Evolutionary conservation across 2,888 invertebrate species (phyloP), one percentile per base, ranked within the genome.

Genomic region (Parnassius mnemosyne): DNA sequence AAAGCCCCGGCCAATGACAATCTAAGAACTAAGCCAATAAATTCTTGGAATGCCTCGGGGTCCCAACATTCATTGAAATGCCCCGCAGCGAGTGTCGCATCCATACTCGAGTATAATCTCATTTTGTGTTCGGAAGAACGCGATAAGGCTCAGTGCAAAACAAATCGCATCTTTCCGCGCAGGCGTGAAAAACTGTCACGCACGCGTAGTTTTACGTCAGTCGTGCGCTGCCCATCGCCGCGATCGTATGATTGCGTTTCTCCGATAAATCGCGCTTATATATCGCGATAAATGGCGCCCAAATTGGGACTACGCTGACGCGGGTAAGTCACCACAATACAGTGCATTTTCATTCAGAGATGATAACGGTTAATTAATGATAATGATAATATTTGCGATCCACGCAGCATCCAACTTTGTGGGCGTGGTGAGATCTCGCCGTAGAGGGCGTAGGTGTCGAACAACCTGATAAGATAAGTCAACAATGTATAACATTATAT

Each of bases 231-330:
- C 79, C 81, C 79, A 72, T 76, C 77, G 81, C 84, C 80, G 83
- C 71, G 74, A 77, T 73, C 77, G 73, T 70, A 69, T 68, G 73
- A 74, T 77, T 76, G 78, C 79, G 68, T 70, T 67, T 61, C 46
- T 16, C 57, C 61, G 67, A 65, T 67, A 58, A 65, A 76, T 78
- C 84, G 83, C 75, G 83, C 75, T 74, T 64, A 67, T 72, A 80
- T 76, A 87, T 86, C 86, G 87, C 87, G 87, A 78, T 83, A 80
- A 83, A 90, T 89, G 89, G 89, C 90, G 88, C 89, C 84, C 84
- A 83, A 81, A 83, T 77, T 72, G 83, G 84, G 81, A 81, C 82
- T 79, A 78, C 80, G 79, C 79, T 83, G 81, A 70, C 79, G 81
- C 83, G 87, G 89, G 91, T 90, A 87, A 90, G 91, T 86, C 60